phyloP scores from a whole-genome alignment of 92 coral and sea anemone genomes.

The Actinostola sp. region DNA sequence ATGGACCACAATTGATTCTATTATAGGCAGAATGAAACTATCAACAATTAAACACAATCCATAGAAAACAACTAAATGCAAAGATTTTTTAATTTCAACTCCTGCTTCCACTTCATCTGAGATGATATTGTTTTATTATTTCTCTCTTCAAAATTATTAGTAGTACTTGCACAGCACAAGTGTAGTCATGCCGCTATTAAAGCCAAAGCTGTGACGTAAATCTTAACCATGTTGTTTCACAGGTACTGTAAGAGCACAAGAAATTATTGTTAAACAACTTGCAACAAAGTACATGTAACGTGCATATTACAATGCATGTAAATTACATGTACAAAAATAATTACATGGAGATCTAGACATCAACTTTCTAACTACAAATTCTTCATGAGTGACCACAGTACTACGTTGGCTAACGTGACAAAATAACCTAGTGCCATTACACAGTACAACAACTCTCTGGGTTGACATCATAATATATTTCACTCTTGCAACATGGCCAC shows the following conservation, averaged over 20 bases:
- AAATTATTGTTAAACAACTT: background rate
- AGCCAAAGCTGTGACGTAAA: background rate
- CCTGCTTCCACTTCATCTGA: background rate
- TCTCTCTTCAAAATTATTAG: background rate
- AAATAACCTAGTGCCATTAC: background rate
- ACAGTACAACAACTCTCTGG: too few species aligned
- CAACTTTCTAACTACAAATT: background rate
- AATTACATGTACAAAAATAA: slow-evolving; percentile 10
- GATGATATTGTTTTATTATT: background rate
- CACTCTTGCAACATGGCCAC: slow-evolving; percentile 2
- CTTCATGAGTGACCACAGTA: background rate
- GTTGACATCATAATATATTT: too few species aligned
- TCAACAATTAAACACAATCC: background rate
- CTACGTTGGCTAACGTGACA: background rate
- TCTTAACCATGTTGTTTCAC: background rate
- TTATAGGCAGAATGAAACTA: too few species aligned
- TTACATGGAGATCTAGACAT: background rate
- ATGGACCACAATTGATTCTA: too few species aligned
- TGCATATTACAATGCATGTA: slow-evolving; percentile 5
- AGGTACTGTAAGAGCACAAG: background rate
- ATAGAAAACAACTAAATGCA: background rate
- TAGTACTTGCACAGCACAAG: background rate
- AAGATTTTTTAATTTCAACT: background rate
- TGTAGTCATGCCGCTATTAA: background rate
- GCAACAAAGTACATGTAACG: background rate